These are phyloP conservation scores for Phengaris arion DNA, from an alignment of 2,888 invertebrate genomes.

Conservation along the genomic window DNA sequence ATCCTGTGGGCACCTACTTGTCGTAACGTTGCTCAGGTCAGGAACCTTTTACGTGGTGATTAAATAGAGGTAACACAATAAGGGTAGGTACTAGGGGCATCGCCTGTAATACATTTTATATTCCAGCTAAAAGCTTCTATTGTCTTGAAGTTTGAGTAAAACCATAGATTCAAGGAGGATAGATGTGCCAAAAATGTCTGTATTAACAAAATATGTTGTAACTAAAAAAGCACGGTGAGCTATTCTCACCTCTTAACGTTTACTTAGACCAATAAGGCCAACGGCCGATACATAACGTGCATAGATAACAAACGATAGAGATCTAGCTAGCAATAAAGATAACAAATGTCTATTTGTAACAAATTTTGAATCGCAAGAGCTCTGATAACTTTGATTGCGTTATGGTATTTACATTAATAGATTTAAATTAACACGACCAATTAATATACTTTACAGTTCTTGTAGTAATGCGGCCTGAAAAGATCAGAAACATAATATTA, in stretches of 20 bases:
- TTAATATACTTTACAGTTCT: not conserved
- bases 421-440: no score
- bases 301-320: not conserved
- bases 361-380: not conserved
- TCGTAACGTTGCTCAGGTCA: not conserved
- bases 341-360: not conserved
- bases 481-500: no score
- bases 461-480: no score
- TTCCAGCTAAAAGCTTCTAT: constrained; percentile 13
- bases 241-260: no score
- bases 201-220: no score
- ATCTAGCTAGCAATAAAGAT: constrained; percentile 8
- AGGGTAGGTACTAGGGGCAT: not conserved
- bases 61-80: constrained; percentile 7
- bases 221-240: no score
- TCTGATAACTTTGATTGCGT: not conserved
- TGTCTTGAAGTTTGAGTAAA: constrained; percentile 9
- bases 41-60: not conserved
- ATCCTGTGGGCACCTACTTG: not conserved
- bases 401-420: not conserved
- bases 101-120: constrained; percentile 12
- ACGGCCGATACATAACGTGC: not conserved
- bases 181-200: not conserved
- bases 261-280: not conserved
- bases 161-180: not conserved